Base-by-base conservation (phyloP, 53 echinoderm and acorn worm species). In the Apostichopus leukothele region DNA sequence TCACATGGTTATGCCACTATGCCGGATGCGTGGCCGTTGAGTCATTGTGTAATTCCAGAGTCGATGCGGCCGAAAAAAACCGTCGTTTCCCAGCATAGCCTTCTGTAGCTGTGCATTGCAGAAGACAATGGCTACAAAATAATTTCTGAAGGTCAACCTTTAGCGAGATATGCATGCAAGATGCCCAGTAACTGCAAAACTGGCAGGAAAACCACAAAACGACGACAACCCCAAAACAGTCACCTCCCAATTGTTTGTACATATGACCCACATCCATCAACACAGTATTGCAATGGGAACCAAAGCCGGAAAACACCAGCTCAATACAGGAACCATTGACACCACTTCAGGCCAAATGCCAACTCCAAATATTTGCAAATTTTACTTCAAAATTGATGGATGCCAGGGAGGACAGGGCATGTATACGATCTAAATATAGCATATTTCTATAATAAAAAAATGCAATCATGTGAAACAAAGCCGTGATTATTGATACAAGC, bases 281-380 rank as follows among this genome's bases (percentile, higher is more conserved):
- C 20, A 19, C 71, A 18, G 71, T 71, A 19, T n/a, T 71, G 74
- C 55, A 53, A 50, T 85, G 85, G 39, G 85, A 66, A 85, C 61
- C 26, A 20, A 67, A 4, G 66, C 14, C 67, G 50, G 83, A 50
- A 76, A 85, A 63, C 85, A 26, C 16, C 67, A 10, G 50, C 63
- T 39, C 85, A 67, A 85, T 85, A 85, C 85, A 85, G 85, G 85
- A 85, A 39, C 85, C 50, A 85, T 85, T 18, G 12, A 23, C 50
- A 27, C 18, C 50, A 85, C 85, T 85, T 67, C 25, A 85, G 85
- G 85, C 68, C 85, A 85, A 27, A 63, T 51, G 51, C 63, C 85
- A 67, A 85, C 85, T 67, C 50, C 85, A 85, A 85, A 85, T 85
- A 85, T 85, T 85, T 85, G 50, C 60, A 60, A 85, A 85, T 85